These are phyloP conservation scores for Agrotis exclamationis DNA, from an alignment of 2,888 invertebrate genomes.

Conservation along the genomic window DNA sequence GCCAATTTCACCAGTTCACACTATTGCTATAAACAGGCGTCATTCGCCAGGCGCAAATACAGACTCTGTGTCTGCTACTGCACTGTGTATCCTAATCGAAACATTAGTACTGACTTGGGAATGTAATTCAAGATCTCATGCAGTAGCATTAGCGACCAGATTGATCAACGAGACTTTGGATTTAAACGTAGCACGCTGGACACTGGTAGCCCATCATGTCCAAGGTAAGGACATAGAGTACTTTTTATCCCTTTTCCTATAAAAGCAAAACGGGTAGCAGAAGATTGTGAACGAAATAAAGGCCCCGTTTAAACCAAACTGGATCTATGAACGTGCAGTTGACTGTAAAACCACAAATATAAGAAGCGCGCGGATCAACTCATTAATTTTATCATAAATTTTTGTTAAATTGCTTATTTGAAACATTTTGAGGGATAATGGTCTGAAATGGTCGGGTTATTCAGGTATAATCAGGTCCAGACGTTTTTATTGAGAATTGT, in stretches of 20 bases:
- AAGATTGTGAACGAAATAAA: background rate
- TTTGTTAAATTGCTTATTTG: conserved; percentile 44
- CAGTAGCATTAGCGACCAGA: too few species aligned
- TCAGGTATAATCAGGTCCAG: conserved; percentile 55
- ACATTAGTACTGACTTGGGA: too few species aligned
- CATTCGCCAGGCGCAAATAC: too few species aligned
- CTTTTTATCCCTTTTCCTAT: background rate
- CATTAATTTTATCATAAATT: conserved; percentile 52
- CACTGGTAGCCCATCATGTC: background rate
- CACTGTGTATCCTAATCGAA: too few species aligned
- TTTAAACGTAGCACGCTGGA: background rate
- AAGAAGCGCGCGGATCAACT: conserved; percentile 20
- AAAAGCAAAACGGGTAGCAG: background rate
- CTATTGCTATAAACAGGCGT: too few species aligned
- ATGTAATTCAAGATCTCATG: too few species aligned
- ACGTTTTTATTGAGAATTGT: conserved; percentile 53
- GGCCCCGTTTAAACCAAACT: too few species aligned
- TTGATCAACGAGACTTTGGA: background rate
- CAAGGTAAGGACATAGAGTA: background rate
- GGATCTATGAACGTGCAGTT: background rate
- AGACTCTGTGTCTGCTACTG: too few species aligned
- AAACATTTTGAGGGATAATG: conserved; percentile 44
- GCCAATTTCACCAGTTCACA: too few species aligned
- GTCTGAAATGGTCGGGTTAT: conserved; percentile 34
- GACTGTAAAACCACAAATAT: conserved; percentile 33